Evolutionary conservation across 1,140 invertebrate genomes (phyloP), one percentile per base, ranked within the genome.

Genomic region (Hypsibius dujardini): DNA sequence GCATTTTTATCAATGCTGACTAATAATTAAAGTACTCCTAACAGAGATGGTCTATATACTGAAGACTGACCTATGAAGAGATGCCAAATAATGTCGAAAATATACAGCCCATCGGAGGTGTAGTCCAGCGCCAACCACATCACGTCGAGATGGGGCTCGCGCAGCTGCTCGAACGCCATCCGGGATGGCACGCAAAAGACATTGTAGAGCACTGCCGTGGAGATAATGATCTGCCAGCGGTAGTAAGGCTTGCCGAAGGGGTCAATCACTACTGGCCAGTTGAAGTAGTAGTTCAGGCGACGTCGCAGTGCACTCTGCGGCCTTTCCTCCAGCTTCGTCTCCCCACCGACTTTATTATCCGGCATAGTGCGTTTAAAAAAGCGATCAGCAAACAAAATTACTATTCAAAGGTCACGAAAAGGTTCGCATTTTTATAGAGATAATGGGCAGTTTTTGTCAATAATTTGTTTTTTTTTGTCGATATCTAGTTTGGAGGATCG

Each of bases 181-280:
- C 62, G 62, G 12, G 12, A 12, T 3, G 62, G 62, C 7, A 67
- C 42, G 3, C 3, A 12, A 3, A 67, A 42, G 62, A 67, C 62
- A 42, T 67, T 67, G 62, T 67, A 67, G 12, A 67, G 12, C 62
- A 67, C 62, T 3, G 62, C 62, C 62, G 42, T 7, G 7, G 62
- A 12, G 62, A 67, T 67, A 42, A 67, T 45, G 12, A 12, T 15
- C 62, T 67, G 62, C 62, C 62, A 67, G 62, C 62, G 62, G 62
- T 67, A 67, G 42, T 15, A 67, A 3, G 12, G 12, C 7, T 67
- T 67, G 12, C 62, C 62, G 62, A 67, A 67, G 12, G 62, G 62
- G 42, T 67, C 62, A 12, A 67, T 45, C 12, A 67, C 62, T 42
- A 67, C 62, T 45, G 62, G 62, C 12, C 12, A 67, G 42, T 12